Base-by-base conservation (phyloP, 2,888 invertebrate genomes). In the Synergus laeviventris region DNA sequence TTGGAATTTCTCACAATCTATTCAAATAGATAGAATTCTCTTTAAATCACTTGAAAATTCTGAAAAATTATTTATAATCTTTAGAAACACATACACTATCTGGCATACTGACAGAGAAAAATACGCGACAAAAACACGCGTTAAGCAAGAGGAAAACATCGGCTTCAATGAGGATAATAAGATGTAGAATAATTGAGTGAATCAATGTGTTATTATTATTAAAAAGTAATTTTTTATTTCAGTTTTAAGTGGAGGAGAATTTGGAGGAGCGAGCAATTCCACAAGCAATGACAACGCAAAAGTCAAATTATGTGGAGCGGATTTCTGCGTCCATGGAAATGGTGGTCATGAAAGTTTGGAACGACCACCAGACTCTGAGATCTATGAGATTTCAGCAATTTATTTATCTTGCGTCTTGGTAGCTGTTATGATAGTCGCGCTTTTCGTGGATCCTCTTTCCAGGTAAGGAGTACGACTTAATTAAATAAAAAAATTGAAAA, bases 391-490 rank as follows among this genome's bases (percentile, higher is more conserved):
- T 88, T 95, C 96, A 74, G 94, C 96, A 84, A 97, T 98, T 85
- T 98, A 98, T 90, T 93, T 98, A 79, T 94, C 95, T 0, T 98
- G 97, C 89, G 96, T 98, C 39, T 90, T 97, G 70, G 93, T 95
- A 12, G 98, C 98, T 2, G 96, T 97, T 2, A 92, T 96, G 79
- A 95, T 98, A 89, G 96, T 99, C 75, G 96, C 96, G 4, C 89
- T 97, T 49, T 94, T 98, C 81, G 95, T 99, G 74, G 98, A 99
- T 92, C 97, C 97, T 2, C 93, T 98, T 3, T 96, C 96, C 83
- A 95, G 97, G 95, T 97, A 91, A 91, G 92, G 84, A 24, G 18
- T 12, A 18, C 5, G 31, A 38, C 8, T n/a, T 42, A 38, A 2
- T 11, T 39, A 11, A 12, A 39, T 56, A 56, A 21, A 31, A 31